Base-by-base conservation (phyloP, 2,113 vertebrate genomes). In the Melanocharis versteri region DNA sequence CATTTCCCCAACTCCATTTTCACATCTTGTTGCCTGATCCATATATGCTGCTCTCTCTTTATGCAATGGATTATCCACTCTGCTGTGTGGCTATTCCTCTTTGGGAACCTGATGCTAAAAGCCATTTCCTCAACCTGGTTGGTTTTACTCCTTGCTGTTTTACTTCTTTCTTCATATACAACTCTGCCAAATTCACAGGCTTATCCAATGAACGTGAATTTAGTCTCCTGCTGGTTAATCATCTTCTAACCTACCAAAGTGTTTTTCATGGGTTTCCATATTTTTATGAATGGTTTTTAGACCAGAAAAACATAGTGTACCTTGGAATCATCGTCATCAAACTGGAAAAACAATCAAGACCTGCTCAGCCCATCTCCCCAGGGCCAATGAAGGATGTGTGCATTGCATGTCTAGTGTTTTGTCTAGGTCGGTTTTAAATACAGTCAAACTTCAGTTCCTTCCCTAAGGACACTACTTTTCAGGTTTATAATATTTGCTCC, bases 291-390 rank as follows among this genome's bases (percentile, higher is more conserved):
- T 88, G 50, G 11, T 65, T 95, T 89, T 93, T 77, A 91, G 75
- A 66, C 68, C 82, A 94, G 68, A 78, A 90, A 83, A 97, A 91
- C 75, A 83, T 24, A 28, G 45, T 90, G 75, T 95, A 83, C 87
- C 68, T 93, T 89, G 75, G 70, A 94, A 78, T 93, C 87, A 88
- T 92, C 26, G 9, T 91, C 91, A 81, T 86, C 87, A 93, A 92
- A 90, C 54, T 93, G 88, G 87, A 94, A 93, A 96, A 97, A 83
- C 85, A 92, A 86, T 93, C 71, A 80, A 86, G 60, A 83, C 39
- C 71, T 86, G 60, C 79, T 90, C 92, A 88, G 76, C 75, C 62
- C 68, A 78, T 93, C 42, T 90, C 42, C 50, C 82, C 40, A 45
- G 85, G 51, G 90, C 88, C 68, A 90, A 2, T 75, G 76, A 93